Percentiles rank a stretch among this genome's conserved stretches.
Conservation (phyloP, 1,140 invertebrate genomes). For the Drosophila teissieri region DNA sequence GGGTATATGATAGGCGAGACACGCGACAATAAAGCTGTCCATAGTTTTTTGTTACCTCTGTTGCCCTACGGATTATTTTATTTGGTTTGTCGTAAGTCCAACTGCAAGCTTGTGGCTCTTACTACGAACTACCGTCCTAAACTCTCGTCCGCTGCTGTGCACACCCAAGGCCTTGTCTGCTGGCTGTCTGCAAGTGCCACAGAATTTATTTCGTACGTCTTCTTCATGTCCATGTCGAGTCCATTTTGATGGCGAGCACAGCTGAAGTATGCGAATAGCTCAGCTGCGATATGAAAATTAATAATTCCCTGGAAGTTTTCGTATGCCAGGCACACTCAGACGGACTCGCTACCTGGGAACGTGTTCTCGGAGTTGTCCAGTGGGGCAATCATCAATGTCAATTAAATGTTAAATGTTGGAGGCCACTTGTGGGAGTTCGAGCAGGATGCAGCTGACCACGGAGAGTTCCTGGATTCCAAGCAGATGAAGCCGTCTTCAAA, state of each 20-base stretch:
- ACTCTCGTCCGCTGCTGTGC: conserved; percentile 20
- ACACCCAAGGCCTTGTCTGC: conserved; percentile 50
- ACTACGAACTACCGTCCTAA: neutral
- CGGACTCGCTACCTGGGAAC: conserved; percentile 41
- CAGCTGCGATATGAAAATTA: conserved; percentile 74
- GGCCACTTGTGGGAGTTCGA: conserved; percentile 64
- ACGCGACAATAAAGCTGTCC: too few relatives aligned
- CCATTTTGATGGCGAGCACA: conserved; percentile 40
- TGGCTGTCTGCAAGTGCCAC: conserved; percentile 71
- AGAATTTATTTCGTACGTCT: conserved; percentile 78
- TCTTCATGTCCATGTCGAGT: conserved; percentile 60
- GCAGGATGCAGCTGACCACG: conserved; percentile 41
- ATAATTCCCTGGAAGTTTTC: conserved; percentile 58
- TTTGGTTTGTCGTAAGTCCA: too few relatives aligned
- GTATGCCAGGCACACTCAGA: conserved; percentile 48
- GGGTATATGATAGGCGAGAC: neutral
- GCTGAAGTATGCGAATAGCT: conserved; percentile 66
- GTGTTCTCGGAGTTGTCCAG: conserved; percentile 68
- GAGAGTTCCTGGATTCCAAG: conserved; percentile 15
- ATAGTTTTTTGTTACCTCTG: neutral
- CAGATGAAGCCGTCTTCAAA: conserved; percentile 65
- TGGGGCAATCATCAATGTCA: conserved; percentile 76
- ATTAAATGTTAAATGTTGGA: conserved; percentile 73
- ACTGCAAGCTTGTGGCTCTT: neutral
- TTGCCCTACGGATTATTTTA: too few relatives aligned